phyloP scores from a whole-genome alignment of 2,797 vertebrate genomes.

The Babyrousa celebensis region DNA sequence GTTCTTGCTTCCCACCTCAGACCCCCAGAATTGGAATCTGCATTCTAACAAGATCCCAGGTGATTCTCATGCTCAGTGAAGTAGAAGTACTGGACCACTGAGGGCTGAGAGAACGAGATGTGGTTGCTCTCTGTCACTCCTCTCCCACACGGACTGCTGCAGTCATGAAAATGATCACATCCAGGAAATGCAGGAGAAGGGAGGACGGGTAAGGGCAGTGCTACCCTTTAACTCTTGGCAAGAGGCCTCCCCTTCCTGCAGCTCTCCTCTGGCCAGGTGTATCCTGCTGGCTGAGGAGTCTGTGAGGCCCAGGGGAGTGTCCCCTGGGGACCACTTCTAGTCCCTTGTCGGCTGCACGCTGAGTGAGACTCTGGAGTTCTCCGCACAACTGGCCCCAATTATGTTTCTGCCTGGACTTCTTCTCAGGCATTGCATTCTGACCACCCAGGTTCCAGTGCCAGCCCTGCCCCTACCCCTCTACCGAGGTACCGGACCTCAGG shows the following conservation, averaged over 20 bases:
- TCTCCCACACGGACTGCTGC: background rate
- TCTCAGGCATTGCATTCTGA: background rate
- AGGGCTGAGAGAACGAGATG: background rate
- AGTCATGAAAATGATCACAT: background rate
- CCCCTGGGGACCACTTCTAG: background rate
- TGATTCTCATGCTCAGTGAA: background rate
- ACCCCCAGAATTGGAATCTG: background rate
- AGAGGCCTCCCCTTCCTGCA: fast-evolving
- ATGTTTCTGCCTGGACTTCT: background rate
- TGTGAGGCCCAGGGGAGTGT: background rate
- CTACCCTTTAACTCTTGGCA: background rate
- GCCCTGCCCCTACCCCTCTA: background rate
- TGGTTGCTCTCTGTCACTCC: background rate
- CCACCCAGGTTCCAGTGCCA: background rate
- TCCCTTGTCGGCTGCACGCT: background rate
- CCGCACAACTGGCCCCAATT: background rate
- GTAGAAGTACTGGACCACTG: background rate
- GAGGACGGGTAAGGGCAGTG: background rate
- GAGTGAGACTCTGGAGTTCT: background rate
- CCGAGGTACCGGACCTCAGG: background rate
- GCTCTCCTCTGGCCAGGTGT: background rate
- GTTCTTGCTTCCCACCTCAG: background rate
- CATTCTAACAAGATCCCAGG: background rate
- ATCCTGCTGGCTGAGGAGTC: background rate
- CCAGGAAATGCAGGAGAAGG: background rate